Conservation (phyloP, 1,140 invertebrate species). For the Hesperophylax magnus region DNA sequence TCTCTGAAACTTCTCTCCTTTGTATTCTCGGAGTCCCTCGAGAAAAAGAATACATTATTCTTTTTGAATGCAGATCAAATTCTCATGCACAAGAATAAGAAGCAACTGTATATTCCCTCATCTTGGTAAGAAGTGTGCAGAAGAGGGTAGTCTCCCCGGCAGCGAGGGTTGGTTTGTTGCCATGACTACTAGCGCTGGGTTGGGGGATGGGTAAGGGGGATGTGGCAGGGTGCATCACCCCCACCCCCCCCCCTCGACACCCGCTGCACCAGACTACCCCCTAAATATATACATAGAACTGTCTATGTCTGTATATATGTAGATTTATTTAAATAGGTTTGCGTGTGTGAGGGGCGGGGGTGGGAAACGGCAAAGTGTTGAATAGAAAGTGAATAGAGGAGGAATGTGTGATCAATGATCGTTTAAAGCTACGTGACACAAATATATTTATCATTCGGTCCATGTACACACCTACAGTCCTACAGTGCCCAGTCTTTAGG, state of each 20-base stretch:
- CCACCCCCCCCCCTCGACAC: neutral
- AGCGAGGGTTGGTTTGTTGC: constrained; percentile 50
- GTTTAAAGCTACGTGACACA: neutral
- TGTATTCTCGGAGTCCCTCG: no score
- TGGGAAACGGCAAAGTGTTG: neutral
- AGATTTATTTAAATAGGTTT: neutral
- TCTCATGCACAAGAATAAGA: constrained; percentile 1
- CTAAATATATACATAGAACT: no score
- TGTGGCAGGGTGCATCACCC: constrained; percentile 29
- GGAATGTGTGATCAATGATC: neutral
- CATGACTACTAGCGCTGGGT: constrained; percentile 51
- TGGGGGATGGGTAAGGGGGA: neutral
- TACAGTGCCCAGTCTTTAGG: no score
- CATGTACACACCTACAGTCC: no score
- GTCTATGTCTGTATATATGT: no score
- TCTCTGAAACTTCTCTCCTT: no score
- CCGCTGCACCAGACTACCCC: constrained; percentile 16
- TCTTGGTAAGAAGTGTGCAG: constrained; percentile 14
- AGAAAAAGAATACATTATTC: neutral
- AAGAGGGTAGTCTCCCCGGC: constrained; percentile 36
- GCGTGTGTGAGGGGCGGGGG: neutral
- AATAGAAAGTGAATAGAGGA: neutral
- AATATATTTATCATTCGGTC: neutral
- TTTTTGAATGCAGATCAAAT: constrained; percentile 15
- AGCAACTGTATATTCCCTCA: neutral